Conservation (phyloP, 1,140 invertebrate species). For the Aphaenogaster ashmeadi region DNA sequence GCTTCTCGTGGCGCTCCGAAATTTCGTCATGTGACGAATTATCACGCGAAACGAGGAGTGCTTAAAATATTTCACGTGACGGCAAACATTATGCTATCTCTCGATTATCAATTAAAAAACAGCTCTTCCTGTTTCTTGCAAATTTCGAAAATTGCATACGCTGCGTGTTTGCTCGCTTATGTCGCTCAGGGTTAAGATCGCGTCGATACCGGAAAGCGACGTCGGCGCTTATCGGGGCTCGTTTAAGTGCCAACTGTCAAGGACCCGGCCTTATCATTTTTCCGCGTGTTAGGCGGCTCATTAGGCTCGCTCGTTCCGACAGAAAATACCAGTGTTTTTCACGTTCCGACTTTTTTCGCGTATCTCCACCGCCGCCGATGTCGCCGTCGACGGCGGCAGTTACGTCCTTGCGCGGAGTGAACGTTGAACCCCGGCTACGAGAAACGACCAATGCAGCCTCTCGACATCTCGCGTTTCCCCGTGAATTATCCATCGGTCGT, state of each 20-base stretch:
- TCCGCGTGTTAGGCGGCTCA: slow-evolving; percentile 26
- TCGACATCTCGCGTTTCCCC: slow-evolving; percentile 53
- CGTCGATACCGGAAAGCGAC: slow-evolving; percentile 46
- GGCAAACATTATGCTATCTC: neutral
- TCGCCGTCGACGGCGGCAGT: slow-evolving; percentile 25
- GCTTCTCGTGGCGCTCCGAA: neutral
- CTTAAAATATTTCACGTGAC: slow-evolving; percentile 1
- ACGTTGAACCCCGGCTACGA: slow-evolving; percentile 73
- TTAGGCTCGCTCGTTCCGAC: slow-evolving; percentile 17
- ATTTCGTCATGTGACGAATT: neutral
- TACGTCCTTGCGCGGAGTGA: slow-evolving; percentile 73
- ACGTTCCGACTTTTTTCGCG: slow-evolving; percentile 11
- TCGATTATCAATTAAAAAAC: slow-evolving; percentile 30
- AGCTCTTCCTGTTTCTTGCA: slow-evolving; percentile 3
- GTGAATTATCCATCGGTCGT: slow-evolving; percentile 68
- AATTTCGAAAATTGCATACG: slow-evolving; percentile 4
- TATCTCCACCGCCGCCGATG: slow-evolving; percentile 6
- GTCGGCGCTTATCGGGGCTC: slow-evolving; percentile 42
- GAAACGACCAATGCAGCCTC: slow-evolving; percentile 36
- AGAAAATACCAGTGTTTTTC: slow-evolving; percentile 49
- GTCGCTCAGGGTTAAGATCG: slow-evolving; percentile 43
- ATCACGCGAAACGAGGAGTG: neutral
- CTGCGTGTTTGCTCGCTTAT: neutral
- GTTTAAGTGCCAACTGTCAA: slow-evolving; percentile 65
- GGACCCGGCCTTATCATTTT: slow-evolving; percentile 65